These are phyloP conservation scores for Pseudomyrmex sp. DNA, from an alignment of 1,140 invertebrate species.

Conservation along the genomic window DNA sequence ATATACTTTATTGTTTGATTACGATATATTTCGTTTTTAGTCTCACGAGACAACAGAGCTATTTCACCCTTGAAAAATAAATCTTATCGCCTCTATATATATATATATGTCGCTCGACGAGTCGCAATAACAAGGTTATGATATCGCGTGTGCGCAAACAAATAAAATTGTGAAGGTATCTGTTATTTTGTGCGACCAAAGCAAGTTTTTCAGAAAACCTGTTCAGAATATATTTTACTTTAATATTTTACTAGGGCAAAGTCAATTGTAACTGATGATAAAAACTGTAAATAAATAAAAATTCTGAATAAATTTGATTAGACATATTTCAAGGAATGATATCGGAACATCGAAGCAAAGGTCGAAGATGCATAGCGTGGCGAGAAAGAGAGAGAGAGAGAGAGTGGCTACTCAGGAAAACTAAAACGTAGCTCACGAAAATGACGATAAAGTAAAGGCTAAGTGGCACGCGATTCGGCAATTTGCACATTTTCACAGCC, in stretches of 20 bases:
- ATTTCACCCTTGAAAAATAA: slow-evolving; percentile 15
- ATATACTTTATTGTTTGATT: neutral
- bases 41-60: slow-evolving; percentile 1
- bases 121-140: neutral
- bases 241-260: too few relatives aligned
- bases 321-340: too few relatives aligned
- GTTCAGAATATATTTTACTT: neutral
- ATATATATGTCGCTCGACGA: neutral
- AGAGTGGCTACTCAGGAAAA: neutral
- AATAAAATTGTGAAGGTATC: neutral
- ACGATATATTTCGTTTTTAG: neutral
- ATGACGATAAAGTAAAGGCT: neutral
- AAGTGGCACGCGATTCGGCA: slow-evolving; percentile 35
- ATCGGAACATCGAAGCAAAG: neutral
- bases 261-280: too few relatives aligned
- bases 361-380: neutral
- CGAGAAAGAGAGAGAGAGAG: neutral
- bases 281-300: too few relatives aligned
- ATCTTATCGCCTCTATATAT: neutral
- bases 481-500: slow-evolving; percentile 41
- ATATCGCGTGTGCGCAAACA: neutral
- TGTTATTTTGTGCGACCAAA: neutral
- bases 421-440: neutral
- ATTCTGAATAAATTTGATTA: too few relatives aligned
- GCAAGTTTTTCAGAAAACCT: too few relatives aligned